Percentiles rank a stretch among this genome's conserved stretches.
Evolutionary conservation across 2,113 vertebrate genomes (phyloP).

Genomic region (Catagonus wagneri): DNA sequence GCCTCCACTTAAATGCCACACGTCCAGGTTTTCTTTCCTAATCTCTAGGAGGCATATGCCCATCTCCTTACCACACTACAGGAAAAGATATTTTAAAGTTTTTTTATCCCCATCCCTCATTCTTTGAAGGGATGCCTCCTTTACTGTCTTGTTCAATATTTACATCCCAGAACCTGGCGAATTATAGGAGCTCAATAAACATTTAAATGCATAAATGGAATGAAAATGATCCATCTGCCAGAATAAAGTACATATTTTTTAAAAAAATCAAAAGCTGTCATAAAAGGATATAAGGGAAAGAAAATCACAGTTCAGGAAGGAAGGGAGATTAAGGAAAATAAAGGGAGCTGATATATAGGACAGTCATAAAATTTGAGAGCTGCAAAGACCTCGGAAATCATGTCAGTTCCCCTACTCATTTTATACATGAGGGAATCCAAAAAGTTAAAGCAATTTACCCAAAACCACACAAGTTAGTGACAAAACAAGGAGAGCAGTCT

Average conservation of each 20-base stretch:
- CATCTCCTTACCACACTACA: not conserved
- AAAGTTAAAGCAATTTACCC: not conserved
- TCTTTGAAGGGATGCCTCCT: not conserved
- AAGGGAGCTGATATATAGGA: not conserved
- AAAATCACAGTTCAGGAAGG: not conserved
- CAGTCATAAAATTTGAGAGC: not conserved
- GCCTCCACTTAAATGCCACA: not conserved
- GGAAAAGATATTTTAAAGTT: not conserved
- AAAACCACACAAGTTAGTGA: not conserved
- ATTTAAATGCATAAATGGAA: slow-evolving; percentile 2
- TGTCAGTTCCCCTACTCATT: not conserved
- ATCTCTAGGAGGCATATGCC: not conserved
- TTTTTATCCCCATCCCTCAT: not conserved
- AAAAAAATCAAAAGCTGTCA: not conserved
- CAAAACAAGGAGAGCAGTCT: not conserved
- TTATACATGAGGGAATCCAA: not conserved
- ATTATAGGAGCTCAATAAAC: slow-evolving; percentile 12
- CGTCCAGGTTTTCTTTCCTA: not conserved
- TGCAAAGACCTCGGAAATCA: not conserved
- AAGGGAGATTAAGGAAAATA: not conserved
- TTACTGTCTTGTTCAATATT: not conserved
- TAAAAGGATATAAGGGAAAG: not conserved
- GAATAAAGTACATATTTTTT: not conserved
- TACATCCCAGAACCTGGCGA: not conserved
- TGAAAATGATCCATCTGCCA: not conserved